phyloP scores from a whole-genome alignment of 1,140 invertebrate genomes.

The Eriosoma lanigerum region DNA sequence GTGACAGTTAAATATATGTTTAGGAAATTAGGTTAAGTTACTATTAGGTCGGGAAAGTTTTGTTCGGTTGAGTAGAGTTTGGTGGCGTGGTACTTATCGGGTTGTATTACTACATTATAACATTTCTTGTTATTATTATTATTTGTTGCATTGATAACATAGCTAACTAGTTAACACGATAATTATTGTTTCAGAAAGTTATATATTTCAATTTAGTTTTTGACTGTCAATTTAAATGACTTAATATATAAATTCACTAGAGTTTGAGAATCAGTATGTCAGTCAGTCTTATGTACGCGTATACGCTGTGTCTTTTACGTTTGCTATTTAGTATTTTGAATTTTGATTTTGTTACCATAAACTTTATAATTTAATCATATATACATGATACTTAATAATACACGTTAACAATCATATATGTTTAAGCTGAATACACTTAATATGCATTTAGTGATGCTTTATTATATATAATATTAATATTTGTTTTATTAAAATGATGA shows the following conservation, averaged over 20 bases:
- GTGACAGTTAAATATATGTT: constrained; percentile 49
- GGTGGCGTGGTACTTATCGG: constrained; percentile 1
- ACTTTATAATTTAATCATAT: constrained; percentile 12
- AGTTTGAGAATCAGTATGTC: neutral
- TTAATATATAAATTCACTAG: constrained; percentile 10
- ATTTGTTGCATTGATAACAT: constrained; percentile 8
- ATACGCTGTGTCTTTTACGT: neutral
- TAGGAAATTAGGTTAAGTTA: constrained; percentile 45
- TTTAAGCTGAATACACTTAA: too few species aligned
- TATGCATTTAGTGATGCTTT: too few species aligned
- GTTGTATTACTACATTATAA: neutral
- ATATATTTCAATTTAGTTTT: constrained; percentile 36
- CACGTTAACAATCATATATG: too few species aligned
- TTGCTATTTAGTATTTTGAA: neutral
- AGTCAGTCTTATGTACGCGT: neutral
- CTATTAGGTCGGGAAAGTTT: constrained; percentile 40
- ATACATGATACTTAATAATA: neutral
- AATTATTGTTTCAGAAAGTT: constrained; percentile 35
- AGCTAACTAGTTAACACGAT: constrained; percentile 8
- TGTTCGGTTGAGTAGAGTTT: neutral
- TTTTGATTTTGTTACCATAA: constrained; percentile 15
- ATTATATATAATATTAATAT: too few species aligned
- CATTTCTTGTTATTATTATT: neutral
- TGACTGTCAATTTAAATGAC: constrained; percentile 35
- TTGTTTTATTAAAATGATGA: too few species aligned